Evolutionary conservation across 2,888 invertebrate species (phyloP), one percentile per base, ranked within the genome.

Genomic region (Drosophila barbarae): DNA sequence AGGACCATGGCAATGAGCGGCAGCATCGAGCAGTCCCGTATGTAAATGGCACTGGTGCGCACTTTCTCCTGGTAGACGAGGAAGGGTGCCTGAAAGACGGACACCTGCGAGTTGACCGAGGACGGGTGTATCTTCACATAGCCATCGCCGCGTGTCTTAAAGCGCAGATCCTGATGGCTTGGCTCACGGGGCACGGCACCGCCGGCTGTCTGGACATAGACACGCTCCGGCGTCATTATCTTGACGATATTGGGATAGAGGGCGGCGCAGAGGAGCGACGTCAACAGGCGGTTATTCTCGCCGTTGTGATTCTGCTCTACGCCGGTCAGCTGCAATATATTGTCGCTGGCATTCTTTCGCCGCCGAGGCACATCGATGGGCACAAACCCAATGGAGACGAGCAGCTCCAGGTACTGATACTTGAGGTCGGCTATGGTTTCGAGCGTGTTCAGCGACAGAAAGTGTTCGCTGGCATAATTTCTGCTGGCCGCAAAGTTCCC

Each of bases 241-340:
- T 95, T 94, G 0, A 96, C 95, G 34, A 99, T 92, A 86, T 97
- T 97, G 0, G 98, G 98, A 89, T 98, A 98, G 21, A 97, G 90
- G 0, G 98, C 97, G 2, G 97, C 97, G 87, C 96, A 96, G 42
- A 99, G 90, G 28, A 98, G 93, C 0, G 97, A 97, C 52, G 94
- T 92, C 21, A 96, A 87, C n/a, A 96, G 88, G 60, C 92, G 92
- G 65, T 93, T 92, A 78, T 95, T 95, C 6, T 93, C 93, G 4
- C 94, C 94, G 76, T 96, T 94, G 9, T 90, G 90, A 84, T 95
- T 95, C 34, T 95, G 90, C 91, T 94, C 88, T 9, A 71, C 58
- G 34, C 94, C 94, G 7, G 94, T 94, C n/a, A 94, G 81, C 52
- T 90, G 90, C 0, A 92, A 89, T 0, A 95, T 92, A 28, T 91